A percentile compares a stretch with the other conserved stretches of the same genome.
Evolutionary conservation across 2,113 vertebrate genomes (phyloP).

Genomic region (Corapipo altera): DNA sequence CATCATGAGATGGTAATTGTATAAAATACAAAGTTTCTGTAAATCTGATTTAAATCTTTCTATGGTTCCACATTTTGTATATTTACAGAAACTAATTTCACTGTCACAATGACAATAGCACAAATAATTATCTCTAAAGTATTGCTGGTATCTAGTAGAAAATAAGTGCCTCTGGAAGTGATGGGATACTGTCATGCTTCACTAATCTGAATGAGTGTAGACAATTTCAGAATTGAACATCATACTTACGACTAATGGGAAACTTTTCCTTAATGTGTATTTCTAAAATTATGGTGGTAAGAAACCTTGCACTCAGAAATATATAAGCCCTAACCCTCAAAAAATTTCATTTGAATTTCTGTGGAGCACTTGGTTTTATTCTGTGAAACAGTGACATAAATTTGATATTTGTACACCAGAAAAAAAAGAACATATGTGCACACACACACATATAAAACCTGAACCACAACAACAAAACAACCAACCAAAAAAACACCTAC

Average conservation of each 20-base stretch:
- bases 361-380: background rate
- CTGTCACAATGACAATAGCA: background rate
- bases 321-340: background rate
- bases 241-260: background rate
- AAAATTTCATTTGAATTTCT: background rate
- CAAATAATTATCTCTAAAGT: constrained; percentile 11
- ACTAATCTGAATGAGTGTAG: background rate
- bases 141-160: background rate
- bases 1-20: background rate
- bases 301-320: background rate
- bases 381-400: background rate
- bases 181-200: background rate
- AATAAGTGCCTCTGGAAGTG: background rate
- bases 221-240: background rate
- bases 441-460: background rate
- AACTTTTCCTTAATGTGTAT: background rate
- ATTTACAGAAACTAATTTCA: background rate
- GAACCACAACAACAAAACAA: background rate
- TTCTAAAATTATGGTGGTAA: background rate
- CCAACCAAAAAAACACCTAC: background rate
- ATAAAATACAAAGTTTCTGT: background rate
- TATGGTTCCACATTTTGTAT: background rate
- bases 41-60: background rate
- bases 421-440: background rate
- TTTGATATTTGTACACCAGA: background rate